Conservation (phyloP, 2,888 invertebrate genomes). For the Acanthosepion lycidas region DNA sequence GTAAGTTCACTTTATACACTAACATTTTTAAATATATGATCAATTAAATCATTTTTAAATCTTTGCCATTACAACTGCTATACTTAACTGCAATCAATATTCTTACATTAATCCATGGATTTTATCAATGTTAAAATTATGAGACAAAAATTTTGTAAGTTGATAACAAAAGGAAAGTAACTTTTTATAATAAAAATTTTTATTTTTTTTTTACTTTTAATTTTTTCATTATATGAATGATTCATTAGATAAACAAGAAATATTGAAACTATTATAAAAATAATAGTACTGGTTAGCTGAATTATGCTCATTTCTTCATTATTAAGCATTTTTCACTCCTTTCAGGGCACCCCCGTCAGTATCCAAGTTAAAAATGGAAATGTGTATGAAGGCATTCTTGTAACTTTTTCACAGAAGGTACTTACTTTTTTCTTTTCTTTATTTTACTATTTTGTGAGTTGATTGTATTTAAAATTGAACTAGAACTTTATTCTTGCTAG, state of each 20-base stretch:
- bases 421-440: conserved; percentile 50
- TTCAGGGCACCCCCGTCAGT: conserved; percentile 72
- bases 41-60: too few species aligned
- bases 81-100: too few species aligned
- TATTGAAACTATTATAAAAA: not conserved
- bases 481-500: not conserved
- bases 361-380: conserved; percentile 83
- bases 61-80: too few species aligned
- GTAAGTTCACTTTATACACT: conserved; percentile 74
- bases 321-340: conserved; percentile 47
- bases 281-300: not conserved
- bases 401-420: conserved; percentile 85
- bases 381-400: conserved; percentile 91
- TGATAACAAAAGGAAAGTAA: too few species aligned
- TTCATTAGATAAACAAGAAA: not conserved
- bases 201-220: too few species aligned
- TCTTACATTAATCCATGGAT: too few species aligned
- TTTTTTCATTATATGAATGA: too few species aligned
- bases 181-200: too few species aligned
- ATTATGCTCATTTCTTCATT: not conserved
- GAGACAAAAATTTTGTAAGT: too few species aligned
- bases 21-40: too few species aligned
- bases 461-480: not conserved
- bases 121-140: too few species aligned
- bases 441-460: conserved; percentile 72